phyloP scores from a whole-genome alignment of 2,888 invertebrate genomes.

The Drosophila nr. medialis region DNA sequence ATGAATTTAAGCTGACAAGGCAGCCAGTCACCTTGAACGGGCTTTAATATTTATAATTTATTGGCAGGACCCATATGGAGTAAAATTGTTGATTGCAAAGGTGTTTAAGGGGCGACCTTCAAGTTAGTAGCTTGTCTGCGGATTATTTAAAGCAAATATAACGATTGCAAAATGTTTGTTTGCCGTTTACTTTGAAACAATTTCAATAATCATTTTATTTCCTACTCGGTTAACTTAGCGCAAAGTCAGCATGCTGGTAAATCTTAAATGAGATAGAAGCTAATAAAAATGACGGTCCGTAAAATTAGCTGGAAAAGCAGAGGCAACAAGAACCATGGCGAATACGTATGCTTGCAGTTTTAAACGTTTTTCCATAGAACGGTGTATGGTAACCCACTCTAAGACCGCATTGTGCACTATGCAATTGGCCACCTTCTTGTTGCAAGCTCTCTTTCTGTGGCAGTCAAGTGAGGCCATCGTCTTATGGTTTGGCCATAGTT shows the following conservation, averaged over 20 bases:
- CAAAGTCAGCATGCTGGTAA: slow-evolving; percentile 5
- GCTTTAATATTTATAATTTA: slow-evolving; percentile 52
- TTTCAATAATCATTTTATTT: not conserved
- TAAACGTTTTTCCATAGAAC: slow-evolving; percentile 46
- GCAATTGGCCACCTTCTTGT: not conserved
- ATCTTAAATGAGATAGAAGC: slow-evolving; percentile 11
- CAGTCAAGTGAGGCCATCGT: slow-evolving; percentile 55
- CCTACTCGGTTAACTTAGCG: not conserved
- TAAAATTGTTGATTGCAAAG: slow-evolving; percentile 9
- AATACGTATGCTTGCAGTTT: slow-evolving; percentile 20
- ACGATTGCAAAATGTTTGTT: not conserved
- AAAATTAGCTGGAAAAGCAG: slow-evolving; percentile 29
- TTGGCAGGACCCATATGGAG: slow-evolving; percentile 54
- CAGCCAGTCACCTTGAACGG: slow-evolving; percentile 53
- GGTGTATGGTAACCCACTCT: slow-evolving; percentile 15
- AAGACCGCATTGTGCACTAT: slow-evolving; percentile 7
- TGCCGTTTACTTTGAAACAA: not conserved
- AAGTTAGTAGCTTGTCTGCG: not conserved
- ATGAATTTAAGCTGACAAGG: slow-evolving; percentile 56
- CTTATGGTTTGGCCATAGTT: slow-evolving; percentile 49
- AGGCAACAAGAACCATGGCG: slow-evolving; percentile 23
- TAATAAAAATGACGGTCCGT: slow-evolving; percentile 21
- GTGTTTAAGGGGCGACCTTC: slow-evolving; percentile 16
- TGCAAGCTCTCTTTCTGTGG: slow-evolving; percentile 21
- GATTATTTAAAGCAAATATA: not conserved